Conservation (phyloP, 2,797 vertebrate species). For the Muraenolepis orangiensis region DNA sequence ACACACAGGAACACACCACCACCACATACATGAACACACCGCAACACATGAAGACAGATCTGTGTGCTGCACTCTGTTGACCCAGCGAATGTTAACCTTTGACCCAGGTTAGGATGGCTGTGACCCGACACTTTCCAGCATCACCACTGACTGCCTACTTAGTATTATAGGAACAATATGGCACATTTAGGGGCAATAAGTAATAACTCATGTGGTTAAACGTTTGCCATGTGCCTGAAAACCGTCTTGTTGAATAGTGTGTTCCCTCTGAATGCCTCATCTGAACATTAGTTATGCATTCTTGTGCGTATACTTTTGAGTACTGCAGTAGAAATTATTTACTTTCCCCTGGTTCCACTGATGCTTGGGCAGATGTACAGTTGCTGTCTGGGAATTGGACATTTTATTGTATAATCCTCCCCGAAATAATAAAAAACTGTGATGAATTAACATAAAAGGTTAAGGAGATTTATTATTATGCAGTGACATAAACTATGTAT, state of each 20-base stretch:
- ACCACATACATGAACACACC: too few relatives aligned
- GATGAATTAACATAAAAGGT: not conserved
- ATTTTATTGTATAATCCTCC: not conserved
- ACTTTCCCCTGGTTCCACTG: not conserved
- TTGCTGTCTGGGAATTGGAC: not conserved
- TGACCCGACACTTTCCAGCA: not conserved
- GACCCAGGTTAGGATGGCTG: not conserved
- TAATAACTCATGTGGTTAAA: not conserved
- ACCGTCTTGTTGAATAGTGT: not conserved
- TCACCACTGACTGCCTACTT: not conserved
- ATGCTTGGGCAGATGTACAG: not conserved
- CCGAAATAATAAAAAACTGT: not conserved
- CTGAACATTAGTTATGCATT: not conserved
- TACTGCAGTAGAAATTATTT: not conserved
- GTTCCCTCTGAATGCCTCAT: not conserved
- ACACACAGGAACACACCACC: not conserved
- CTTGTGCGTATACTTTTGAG: not conserved
- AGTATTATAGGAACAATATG: not conserved
- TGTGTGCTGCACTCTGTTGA: not conserved
- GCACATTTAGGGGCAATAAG: not conserved
- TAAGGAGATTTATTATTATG: not conserved
- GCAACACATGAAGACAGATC: not conserved
- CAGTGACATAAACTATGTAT: not conserved
- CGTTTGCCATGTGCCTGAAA: not conserved
- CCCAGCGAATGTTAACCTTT: not conserved